These are phyloP conservation scores for Cryptosula pallasiana DNA, from an alignment of 2,888 invertebrate genomes.

Conservation along the genomic window DNA sequence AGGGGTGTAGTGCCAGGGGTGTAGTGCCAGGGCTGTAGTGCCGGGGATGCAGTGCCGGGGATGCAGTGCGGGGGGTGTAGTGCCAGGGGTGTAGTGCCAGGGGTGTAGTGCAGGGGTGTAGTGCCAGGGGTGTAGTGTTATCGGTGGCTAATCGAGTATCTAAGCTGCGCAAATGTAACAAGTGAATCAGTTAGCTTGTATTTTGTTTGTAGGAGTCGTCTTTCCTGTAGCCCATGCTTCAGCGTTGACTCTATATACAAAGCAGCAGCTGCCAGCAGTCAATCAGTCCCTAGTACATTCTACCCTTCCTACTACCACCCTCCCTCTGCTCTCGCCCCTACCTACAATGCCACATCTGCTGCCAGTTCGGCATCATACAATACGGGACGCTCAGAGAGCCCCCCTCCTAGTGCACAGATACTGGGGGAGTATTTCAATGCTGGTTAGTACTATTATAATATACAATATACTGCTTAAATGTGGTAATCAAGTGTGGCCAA, in stretches of 20 bases:
- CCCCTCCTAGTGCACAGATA: constrained; percentile 76
- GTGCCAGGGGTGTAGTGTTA: no score
- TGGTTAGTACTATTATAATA: background rate
- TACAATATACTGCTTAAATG: background rate
- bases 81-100: no score
- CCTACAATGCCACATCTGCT: background rate
- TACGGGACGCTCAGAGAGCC: constrained; percentile 34
- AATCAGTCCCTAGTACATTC: background rate
- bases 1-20: no score
- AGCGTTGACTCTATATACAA: constrained; percentile 8
- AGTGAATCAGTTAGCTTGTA: no score
- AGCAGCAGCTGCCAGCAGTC: background rate
- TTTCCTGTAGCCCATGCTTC: constrained; percentile 32
- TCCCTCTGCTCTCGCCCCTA: background rate
- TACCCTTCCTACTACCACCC: constrained; percentile 1
- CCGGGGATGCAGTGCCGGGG: no score
- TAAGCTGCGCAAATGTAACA: no score
- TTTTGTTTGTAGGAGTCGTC: constrained; percentile 45
- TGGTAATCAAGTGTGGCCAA: no score
- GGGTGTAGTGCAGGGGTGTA: no score
- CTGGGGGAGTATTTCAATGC: constrained; percentile 82
- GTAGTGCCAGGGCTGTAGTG: no score
- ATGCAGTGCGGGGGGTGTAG: no score
- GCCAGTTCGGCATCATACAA: constrained; percentile 6
- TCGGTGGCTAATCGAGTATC: no score